Percentiles rank a stretch among this genome's conserved stretches.
These are phyloP conservation scores for Cotesia typhae DNA, from an alignment of 1,140 invertebrate genomes.

Conservation along the genomic window DNA sequence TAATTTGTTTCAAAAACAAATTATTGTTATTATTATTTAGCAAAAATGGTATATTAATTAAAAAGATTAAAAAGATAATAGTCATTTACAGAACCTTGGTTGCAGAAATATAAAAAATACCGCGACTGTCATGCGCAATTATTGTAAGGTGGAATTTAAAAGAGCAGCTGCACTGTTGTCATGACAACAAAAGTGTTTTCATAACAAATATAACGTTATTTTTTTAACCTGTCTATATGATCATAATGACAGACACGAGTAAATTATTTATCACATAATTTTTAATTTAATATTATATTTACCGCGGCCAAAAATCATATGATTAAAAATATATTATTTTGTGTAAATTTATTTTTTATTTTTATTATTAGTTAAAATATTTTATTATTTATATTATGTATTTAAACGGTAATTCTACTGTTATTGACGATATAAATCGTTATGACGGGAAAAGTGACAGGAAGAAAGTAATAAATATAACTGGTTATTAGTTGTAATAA, in stretches of 20 bases:
- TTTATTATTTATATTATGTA: slow-evolving; percentile 21
- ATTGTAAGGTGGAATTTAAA: neutral
- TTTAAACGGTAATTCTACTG: slow-evolving; percentile 25
- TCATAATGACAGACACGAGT: neutral
- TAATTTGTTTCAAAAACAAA: too few species aligned
- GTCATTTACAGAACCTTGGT: slow-evolving; percentile 4
- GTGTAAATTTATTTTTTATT: neutral
- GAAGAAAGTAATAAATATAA: slow-evolving; percentile 16
- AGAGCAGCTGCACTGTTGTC: neutral
- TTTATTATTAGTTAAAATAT: slow-evolving; percentile 5
- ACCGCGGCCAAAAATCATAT: too few species aligned
- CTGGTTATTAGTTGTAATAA: slow-evolving; percentile 8
- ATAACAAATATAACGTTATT: neutral
- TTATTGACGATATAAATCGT: neutral
- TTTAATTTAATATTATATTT: neutral
- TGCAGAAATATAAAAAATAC: neutral
- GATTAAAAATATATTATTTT: too few species aligned
- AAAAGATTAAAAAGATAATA: slow-evolving; percentile 3
- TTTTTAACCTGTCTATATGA: neutral
- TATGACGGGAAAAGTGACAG: slow-evolving; percentile 22
- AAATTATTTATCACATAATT: neutral
- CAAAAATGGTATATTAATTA: neutral
- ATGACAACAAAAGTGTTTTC: slow-evolving; percentile 7
- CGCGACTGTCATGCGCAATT: neutral
- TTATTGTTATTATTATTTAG: too few species aligned